Base-by-base conservation (phyloP, 2,797 vertebrate genomes). In the Falco columbarius region DNA sequence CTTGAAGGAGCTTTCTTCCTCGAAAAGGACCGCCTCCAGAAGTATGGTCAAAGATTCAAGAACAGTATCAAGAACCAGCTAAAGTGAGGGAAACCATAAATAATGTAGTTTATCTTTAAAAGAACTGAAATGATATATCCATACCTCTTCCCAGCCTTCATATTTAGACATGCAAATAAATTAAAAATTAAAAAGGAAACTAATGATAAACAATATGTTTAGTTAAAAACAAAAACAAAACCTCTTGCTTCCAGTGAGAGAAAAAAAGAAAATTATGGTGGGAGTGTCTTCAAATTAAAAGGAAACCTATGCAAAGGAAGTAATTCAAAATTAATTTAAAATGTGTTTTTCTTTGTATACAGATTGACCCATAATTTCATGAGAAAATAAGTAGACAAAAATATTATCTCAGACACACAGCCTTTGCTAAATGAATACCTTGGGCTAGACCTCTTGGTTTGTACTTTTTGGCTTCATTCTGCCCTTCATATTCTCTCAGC, bases 181-280 rank as follows among this genome's bases (percentile, higher is more conserved):
- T n/a, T n/a, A 32, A 84, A 61, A 72, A 44, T 54, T 68, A 27
- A 81, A 86, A 56, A 11, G 13, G 5, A 47, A 74, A 81, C 46
- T 2, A 76, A 52, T 76, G 3, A 20, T 26, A 71, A 89, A 56
- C 1, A 0, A 40, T 46, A 15, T 11, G 2, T 51, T 80, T 83
- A 1, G 2, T 54, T 44, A 7, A 44, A 77, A 36, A 36, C 36
- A 65, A 76, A 52, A 9, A 0, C 6, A 17, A 9, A 14, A 49
- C 8, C 3, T 82, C 17, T 77, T 14, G 12, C 14, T 44, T 90
- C 5, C 34, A 46, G 42, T 30, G 14, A 76, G 20, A 81, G 89
- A 77, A 7, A 21, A 70, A 87, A 79, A 86, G 27, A 36, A 36
- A 36, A 36, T 36, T 61, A 46, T 49, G 4, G 14, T 38, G 2